These are phyloP conservation scores for Stramonita haemastoma DNA, from an alignment of 2,888 invertebrate species.

Conservation along the genomic window DNA sequence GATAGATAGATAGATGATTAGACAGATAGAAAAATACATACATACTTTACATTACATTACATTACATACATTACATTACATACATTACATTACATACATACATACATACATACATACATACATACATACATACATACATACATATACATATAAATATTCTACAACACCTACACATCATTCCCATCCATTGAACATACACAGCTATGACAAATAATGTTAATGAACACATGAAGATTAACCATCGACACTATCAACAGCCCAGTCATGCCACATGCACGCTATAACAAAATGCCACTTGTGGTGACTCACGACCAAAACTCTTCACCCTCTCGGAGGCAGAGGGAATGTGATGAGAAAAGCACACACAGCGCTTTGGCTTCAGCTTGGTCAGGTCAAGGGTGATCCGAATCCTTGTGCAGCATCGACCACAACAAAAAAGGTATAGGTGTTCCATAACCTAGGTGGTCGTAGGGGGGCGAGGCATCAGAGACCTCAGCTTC, in stretches of 20 bases:
- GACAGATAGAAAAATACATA: no score
- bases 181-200: not conserved
- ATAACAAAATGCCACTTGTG: not conserved
- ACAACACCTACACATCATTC: no score
- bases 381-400: constrained; percentile 48
- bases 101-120: no score
- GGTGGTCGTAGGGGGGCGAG: no score
- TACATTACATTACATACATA: no score
- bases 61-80: no score
- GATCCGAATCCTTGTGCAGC: constrained; percentile 49
- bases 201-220: not conserved
- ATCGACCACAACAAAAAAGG: not conserved
- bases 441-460: no score
- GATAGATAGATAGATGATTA: no score
- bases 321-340: constrained; percentile 37
- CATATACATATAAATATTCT: not conserved
- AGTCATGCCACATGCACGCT: not conserved
- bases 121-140: no score
- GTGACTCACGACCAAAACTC: constrained; percentile 47
- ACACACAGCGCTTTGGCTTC: constrained; percentile 46
- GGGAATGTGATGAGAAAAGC: constrained; percentile 54
- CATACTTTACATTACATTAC: no score
- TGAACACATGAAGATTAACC: not conserved
- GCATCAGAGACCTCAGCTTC: no score
- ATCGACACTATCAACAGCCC: not conserved